Conservation (phyloP, 2,888 invertebrate genomes). For the Subacronicta megacephala region DNA sequence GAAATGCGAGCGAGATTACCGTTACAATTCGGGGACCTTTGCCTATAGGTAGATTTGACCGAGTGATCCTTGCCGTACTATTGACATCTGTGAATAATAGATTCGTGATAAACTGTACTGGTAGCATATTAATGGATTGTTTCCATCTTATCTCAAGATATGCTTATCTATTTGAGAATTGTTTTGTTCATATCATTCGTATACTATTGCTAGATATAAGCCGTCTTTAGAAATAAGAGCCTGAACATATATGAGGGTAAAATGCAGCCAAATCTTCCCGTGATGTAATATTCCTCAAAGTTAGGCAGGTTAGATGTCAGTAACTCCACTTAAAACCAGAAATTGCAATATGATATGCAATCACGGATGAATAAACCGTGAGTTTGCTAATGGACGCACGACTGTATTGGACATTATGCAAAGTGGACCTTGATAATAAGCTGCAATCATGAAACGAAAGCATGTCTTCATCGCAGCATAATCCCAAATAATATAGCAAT, state of each 20-base stretch:
- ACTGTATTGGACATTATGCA: conserved; percentile 43
- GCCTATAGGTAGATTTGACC: conserved; percentile 50
- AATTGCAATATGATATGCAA: conserved; percentile 37
- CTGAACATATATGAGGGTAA: not conserved
- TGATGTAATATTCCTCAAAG: conserved; percentile 3
- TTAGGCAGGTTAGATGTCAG: conserved; percentile 22
- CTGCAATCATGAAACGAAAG: conserved; percentile 34
- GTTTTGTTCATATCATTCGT: not conserved
- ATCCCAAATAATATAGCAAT: conserved; percentile 6
- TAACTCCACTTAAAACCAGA: conserved; percentile 32
- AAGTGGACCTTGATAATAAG: conserved; percentile 43
- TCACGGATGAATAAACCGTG: conserved; percentile 33
- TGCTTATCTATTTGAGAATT: not conserved
- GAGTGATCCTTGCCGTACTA: conserved; percentile 54
- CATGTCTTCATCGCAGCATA: conserved; percentile 35
- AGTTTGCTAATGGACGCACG: conserved; percentile 41
- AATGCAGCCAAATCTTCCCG: conserved; percentile 2
- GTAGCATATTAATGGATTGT: conserved; percentile 32
- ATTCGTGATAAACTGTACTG: conserved; percentile 38
- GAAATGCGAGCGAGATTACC: conserved; percentile 42
- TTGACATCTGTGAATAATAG: conserved; percentile 55
- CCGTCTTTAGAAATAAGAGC: too few relatives aligned
- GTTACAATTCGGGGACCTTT: conserved; percentile 53
- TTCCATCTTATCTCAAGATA: conserved; percentile 13
- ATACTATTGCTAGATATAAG: too few relatives aligned